Percentiles rank a stretch among this genome's conserved stretches.
Conservation (phyloP, 2,113 vertebrate genomes). For the Mus musculus region DNA sequence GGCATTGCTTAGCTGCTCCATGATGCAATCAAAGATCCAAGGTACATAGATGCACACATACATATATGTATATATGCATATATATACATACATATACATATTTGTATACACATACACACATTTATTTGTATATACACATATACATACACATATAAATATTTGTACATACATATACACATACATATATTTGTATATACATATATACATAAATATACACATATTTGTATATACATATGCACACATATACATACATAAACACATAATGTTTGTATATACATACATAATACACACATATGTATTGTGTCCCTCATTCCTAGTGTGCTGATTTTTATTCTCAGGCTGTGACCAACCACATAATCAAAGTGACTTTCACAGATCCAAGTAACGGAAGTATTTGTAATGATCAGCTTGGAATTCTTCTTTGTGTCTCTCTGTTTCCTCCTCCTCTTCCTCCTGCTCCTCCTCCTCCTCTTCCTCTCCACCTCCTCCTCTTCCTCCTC, state of each 20-base stretch:
- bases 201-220: too few relatives aligned
- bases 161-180: too few relatives aligned
- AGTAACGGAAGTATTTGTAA: not conserved
- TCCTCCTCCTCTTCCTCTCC: not conserved
- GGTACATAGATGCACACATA: not conserved
- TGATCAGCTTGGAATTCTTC: not conserved
- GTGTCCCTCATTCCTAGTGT: not conserved
- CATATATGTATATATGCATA: too few relatives aligned
- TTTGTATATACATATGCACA: too few relatives aligned
- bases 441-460: not conserved
- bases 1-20: not conserved
- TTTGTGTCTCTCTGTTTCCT: not conserved
- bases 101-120: not conserved
- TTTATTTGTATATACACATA: too few relatives aligned
- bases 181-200: too few relatives aligned
- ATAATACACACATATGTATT: not conserved
- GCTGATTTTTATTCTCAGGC: not conserved
- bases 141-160: not conserved
- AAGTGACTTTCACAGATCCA: constrained; percentile 1
- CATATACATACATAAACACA: not conserved
- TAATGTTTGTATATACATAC: too few relatives aligned
- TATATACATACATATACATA: not conserved
- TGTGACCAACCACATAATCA: not conserved
- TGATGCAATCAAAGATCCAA: not conserved
- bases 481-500: not conserved